Percentiles rank a stretch among this genome's conserved stretches.
Conservation (phyloP, 2,113 vertebrate genomes). For the Athene noctua region DNA sequence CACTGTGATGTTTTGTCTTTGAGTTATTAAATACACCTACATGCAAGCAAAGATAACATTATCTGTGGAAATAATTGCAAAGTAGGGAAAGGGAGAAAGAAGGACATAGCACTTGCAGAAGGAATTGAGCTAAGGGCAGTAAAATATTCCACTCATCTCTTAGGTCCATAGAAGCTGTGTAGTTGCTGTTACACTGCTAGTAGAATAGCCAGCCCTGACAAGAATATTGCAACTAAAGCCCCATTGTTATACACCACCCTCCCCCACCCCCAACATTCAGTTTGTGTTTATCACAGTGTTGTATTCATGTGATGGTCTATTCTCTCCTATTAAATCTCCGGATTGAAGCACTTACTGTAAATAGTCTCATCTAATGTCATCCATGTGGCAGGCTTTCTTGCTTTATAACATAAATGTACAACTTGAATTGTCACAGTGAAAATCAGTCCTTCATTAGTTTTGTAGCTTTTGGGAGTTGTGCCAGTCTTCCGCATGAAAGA, state of each 20-base stretch:
- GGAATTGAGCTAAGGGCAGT: not conserved
- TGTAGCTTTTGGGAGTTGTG: not conserved
- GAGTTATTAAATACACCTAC: not conserved
- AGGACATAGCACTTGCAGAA: not conserved
- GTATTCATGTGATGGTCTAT: not conserved
- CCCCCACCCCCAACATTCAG: not conserved
- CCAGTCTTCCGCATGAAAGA: not conserved
- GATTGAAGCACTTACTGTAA: not conserved
- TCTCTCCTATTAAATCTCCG: not conserved
- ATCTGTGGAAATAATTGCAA: not conserved
- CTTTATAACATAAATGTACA: not conserved
- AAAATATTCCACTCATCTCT: not conserved
- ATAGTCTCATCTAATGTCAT: not conserved
- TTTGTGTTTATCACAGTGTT: not conserved
- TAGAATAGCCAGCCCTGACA: not conserved
- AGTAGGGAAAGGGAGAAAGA: not conserved
- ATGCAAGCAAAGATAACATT: not conserved
- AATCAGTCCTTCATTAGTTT: not conserved
- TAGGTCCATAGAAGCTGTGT: not conserved
- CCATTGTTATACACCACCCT: not conserved
- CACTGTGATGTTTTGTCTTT: not conserved
- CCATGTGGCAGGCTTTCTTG: not conserved
- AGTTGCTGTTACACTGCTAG: not conserved
- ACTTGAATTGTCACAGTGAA: not conserved
- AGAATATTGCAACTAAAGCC: not conserved